A percentile compares a stretch with the other conserved stretches of the same genome.
Evolutionary conservation across 2,797 vertebrate species (phyloP).

Genomic region (Mastacembelus armatus): DNA sequence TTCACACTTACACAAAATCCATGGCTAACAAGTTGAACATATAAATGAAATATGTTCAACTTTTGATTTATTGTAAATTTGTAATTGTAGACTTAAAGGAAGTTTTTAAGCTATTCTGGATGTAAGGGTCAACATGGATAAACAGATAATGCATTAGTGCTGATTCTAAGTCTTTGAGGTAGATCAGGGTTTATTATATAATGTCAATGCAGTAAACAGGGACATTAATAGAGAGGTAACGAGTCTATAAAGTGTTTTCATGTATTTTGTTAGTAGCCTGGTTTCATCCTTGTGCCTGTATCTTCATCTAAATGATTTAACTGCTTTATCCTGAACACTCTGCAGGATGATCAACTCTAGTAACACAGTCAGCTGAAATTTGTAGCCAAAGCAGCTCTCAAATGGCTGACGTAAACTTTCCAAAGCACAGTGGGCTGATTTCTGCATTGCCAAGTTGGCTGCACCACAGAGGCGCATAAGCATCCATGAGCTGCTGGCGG

Average conservation of each 20-base stretch:
- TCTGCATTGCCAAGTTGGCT: constrained; percentile 56
- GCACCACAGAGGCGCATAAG: constrained; percentile 45
- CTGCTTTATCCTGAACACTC: not conserved
- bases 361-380: not conserved
- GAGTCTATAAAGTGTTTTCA: not conserved
- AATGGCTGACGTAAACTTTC: constrained; percentile 48
- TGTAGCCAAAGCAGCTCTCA: constrained; percentile 8
- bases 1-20: not conserved
- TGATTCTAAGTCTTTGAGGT: not conserved
- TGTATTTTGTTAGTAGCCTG: not conserved
- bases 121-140: not conserved
- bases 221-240: not conserved
- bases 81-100: too few relatives aligned
- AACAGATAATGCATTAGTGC: not conserved
- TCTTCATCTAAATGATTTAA: not conserved
- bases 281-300: not conserved
- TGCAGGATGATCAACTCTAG: constrained; percentile 13
- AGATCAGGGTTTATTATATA: not conserved
- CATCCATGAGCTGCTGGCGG: constrained; percentile 50
- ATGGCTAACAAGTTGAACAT: not conserved
- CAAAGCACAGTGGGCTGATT: constrained; percentile 14
- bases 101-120: too few relatives aligned
- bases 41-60: not conserved
- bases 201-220: not conserved
- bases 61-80: not conserved